A percentile compares a stretch with the other conserved stretches of the same genome.
Conservation (phyloP, 2,113 vertebrate species). For the Nibea albiflora region DNA sequence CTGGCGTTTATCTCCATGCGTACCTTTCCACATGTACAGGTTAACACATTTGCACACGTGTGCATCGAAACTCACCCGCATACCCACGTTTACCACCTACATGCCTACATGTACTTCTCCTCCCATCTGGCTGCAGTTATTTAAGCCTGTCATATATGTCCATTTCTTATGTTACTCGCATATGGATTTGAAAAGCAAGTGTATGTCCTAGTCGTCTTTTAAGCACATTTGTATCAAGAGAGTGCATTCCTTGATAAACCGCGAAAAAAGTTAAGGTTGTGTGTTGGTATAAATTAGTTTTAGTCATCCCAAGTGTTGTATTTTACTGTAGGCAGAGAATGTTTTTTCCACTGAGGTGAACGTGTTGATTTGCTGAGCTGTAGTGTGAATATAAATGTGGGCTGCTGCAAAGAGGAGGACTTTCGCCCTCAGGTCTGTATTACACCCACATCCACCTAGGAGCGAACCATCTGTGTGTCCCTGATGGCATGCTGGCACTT, state of each 20-base stretch:
- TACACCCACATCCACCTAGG: conserved; percentile 77
- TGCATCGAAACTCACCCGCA: too few relatives aligned
- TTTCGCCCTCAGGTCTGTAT: conserved; percentile 71
- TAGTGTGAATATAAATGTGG: conserved; percentile 65
- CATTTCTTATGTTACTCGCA: too few relatives aligned
- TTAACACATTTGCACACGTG: too few relatives aligned
- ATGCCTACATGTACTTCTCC: too few relatives aligned
- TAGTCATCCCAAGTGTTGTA: conserved; percentile 32
- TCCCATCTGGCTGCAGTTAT: too few relatives aligned
- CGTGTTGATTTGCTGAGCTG: conserved; percentile 57
- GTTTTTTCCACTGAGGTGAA: conserved; percentile 50
- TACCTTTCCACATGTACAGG: too few relatives aligned
- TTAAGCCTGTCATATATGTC: too few relatives aligned
- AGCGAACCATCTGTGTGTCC: conserved; percentile 78
- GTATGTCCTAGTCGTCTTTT: neutral
- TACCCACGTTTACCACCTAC: too few relatives aligned
- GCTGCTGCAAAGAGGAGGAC: conserved; percentile 66
- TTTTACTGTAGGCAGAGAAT: conserved; percentile 55
- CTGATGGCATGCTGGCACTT: conserved; percentile 73
- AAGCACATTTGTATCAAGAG: neutral
- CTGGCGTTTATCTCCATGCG: too few relatives aligned
- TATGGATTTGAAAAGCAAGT: neutral
- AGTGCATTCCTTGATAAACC: conserved; percentile 7
- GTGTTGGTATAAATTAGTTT: conserved; percentile 17
- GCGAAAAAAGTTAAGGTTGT: conserved; percentile 14